Conservation (phyloP, 2,113 vertebrate genomes). For the Crotalus helleri region DNA sequence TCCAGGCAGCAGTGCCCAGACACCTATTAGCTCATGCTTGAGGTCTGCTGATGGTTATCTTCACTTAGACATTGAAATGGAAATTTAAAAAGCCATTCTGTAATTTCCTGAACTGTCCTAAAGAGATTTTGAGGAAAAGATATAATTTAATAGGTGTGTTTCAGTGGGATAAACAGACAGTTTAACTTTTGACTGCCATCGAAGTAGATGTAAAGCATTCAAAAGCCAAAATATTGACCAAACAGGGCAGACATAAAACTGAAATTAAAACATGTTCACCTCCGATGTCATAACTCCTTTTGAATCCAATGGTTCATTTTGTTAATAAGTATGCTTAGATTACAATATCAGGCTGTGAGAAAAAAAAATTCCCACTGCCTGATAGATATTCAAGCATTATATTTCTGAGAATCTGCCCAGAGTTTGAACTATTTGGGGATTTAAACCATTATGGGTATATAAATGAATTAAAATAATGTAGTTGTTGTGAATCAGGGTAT, state of each 20-base stretch:
- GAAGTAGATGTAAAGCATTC: neutral
- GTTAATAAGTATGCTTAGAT: neutral
- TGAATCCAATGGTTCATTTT: neutral
- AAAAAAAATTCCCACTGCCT: neutral
- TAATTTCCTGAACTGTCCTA: slow-evolving; percentile 39
- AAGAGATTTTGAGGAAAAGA: slow-evolving; percentile 17
- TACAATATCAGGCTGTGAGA: neutral
- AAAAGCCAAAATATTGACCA: neutral
- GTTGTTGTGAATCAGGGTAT: neutral
- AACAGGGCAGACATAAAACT: neutral
- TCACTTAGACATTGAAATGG: neutral
- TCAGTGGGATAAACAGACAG: slow-evolving; percentile 13
- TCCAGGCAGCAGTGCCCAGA: neutral
- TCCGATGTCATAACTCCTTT: neutral
- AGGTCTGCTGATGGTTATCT: slow-evolving; percentile 18
- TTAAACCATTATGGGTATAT: neutral
- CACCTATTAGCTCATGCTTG: neutral
- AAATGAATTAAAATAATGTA: neutral
- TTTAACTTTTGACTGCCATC: slow-evolving; percentile 20
- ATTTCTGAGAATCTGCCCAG: neutral
- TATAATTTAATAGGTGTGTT: slow-evolving; percentile 19
- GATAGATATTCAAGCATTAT: neutral
- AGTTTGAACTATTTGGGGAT: neutral
- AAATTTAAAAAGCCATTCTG: slow-evolving; percentile 12
- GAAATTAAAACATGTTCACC: neutral